Base-by-base conservation (phyloP, 1,140 invertebrate species). In the Drosophila paulistorum region DNA sequence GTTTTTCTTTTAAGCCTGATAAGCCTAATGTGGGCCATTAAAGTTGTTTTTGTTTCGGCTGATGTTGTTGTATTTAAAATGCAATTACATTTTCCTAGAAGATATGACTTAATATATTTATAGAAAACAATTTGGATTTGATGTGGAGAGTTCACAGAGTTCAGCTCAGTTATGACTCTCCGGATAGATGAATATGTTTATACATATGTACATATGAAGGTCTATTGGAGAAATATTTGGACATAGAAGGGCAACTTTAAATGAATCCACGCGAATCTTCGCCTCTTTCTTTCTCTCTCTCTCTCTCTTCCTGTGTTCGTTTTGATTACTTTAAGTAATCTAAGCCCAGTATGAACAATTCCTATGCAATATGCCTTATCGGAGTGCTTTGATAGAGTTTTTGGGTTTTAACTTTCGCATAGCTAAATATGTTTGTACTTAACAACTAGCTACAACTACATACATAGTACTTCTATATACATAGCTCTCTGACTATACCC, bases 1-100 rank as follows among this genome's bases (percentile, higher is more conserved):
- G 77, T 77, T 81, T 79, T 70, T 14, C 59, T 39, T 61, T 57
- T 54, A 48, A 54, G 71, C 59, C 77, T 74, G 81, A 83, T 83
- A 83, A 83, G 81, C 64, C 26, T 71, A 85, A 84, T 84, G 77
- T 84, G 81, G 74, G 77, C 77, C 82, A 80, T 80, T 79, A 83
- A 90, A 72, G 39, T 51, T 51, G 45, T 23, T 51, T 51, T 51
- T 51, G 17, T 51, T 51, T 17, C 17, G 20, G 63, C 70, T 68
- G 13, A 41, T 17, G 3, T 75, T 59, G 60, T 33, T 45, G 61
- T 55, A n/a, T 75, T 79, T 57, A 23, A 73, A 84, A 77, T 84
- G 77, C 73, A 73, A 80, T 77, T 84, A 80, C 39, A 68, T 58
- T 77, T 77, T 63, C 54, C 17, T n/a, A 26, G 58, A 67, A 68